Conservation (phyloP, 1,140 invertebrate genomes). For the Zaprionus kolodkinae region DNA sequence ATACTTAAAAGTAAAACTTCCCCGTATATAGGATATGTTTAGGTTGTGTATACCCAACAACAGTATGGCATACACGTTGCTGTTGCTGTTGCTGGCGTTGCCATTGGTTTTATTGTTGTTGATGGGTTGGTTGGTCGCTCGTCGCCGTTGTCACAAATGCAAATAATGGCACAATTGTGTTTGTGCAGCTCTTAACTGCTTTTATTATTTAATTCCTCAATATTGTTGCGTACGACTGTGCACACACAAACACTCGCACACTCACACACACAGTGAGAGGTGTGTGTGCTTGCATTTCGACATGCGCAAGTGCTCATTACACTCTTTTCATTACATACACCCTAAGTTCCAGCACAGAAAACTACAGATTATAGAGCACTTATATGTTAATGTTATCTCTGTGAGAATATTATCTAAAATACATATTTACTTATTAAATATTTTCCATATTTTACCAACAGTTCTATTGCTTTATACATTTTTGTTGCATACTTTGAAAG, state of each 20-base stretch:
- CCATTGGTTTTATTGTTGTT: constrained; percentile 75
- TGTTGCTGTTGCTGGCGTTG: constrained; percentile 43
- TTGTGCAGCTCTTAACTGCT: constrained; percentile 66
- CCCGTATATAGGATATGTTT: not conserved
- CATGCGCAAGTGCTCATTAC: constrained; percentile 10
- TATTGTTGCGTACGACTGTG: constrained; percentile 40
- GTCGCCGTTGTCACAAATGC: constrained; percentile 76
- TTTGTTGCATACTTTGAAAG: not conserved
- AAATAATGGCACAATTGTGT: constrained; percentile 81
- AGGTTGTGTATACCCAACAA: not conserved
- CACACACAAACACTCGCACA: not conserved
- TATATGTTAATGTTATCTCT: not conserved
- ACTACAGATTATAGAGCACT: not conserved
- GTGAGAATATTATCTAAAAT: not conserved
- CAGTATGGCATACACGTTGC: not conserved
- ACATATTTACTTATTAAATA: not conserved
- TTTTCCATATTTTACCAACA: no score
- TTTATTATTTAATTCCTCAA: constrained; percentile 79
- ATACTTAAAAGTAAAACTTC: no score
- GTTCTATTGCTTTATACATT: not conserved
- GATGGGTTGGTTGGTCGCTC: constrained; percentile 50
- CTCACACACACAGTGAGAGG: not conserved
- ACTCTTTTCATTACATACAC: not conserved
- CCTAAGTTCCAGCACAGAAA: not conserved
- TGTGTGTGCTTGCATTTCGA: constrained; percentile 4